phyloP scores from a whole-genome alignment of 2,888 invertebrate genomes.

The Ptilodon capucinus region DNA sequence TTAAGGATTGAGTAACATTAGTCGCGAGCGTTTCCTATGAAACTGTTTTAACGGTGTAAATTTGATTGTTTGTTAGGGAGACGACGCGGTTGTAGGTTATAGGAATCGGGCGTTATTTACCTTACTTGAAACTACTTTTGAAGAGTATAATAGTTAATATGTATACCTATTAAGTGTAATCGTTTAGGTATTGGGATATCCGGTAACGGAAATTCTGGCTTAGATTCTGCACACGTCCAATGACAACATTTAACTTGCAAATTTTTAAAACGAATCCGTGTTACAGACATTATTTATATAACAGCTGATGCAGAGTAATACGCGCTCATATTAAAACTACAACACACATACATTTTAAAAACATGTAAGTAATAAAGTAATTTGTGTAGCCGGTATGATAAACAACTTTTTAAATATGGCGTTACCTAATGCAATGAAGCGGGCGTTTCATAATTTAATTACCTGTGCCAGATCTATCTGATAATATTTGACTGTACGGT shows the following conservation, averaged over 20 bases:
- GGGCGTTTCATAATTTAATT: constrained; percentile 28
- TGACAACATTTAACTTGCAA: not conserved
- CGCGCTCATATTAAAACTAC: too few relatives aligned
- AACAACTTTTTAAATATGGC: constrained; percentile 10
- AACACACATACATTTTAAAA: not conserved
- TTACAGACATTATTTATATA: not conserved
- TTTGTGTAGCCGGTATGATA: not conserved
- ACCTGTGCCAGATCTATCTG: constrained; percentile 15
- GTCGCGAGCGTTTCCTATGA: too few relatives aligned
- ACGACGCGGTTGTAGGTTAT: too few relatives aligned
- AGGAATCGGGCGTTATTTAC: too few relatives aligned
- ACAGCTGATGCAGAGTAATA: too few relatives aligned
- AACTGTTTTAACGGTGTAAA: too few relatives aligned
- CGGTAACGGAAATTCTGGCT: not conserved
- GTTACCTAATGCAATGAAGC: constrained; percentile 18
- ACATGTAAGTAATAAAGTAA: not conserved
- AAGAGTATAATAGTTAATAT: too few relatives aligned
- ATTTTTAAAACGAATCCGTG: not conserved
- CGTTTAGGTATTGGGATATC: not conserved
- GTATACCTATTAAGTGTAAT: not conserved
- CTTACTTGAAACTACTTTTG: too few relatives aligned
- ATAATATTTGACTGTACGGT: too few relatives aligned
- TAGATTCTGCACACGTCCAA: not conserved
- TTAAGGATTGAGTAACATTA: too few relatives aligned
- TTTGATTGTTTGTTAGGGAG: too few relatives aligned